These are phyloP conservation scores for Metellina segmentata DNA, from an alignment of 2,888 invertebrate genomes.

Conservation along the genomic window DNA sequence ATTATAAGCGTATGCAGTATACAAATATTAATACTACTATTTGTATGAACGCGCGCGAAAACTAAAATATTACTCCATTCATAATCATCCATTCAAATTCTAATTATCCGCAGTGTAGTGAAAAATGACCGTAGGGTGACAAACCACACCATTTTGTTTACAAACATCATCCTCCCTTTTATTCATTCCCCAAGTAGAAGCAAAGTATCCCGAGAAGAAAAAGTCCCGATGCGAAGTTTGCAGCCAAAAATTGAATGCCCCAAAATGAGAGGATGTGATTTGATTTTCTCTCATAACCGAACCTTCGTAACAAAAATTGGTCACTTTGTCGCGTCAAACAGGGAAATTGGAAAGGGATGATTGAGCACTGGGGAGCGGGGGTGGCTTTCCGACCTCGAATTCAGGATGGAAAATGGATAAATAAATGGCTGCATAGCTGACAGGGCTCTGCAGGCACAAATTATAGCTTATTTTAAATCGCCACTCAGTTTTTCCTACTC, in stretches of 20 bases:
- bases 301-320: not conserved
- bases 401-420: not conserved
- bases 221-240: not conserved
- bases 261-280: not conserved
- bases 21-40: no score
- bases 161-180: no score
- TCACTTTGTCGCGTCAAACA: constrained; percentile 1
- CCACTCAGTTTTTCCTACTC: not conserved
- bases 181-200: no score
- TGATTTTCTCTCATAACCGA: not conserved
- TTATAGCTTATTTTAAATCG: not conserved
- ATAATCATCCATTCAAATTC: no score
- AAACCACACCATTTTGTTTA: no score
- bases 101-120: no score
- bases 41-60: no score
- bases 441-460: not conserved
- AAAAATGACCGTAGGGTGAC: no score
- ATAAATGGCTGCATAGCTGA: not conserved
- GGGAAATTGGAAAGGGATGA: not conserved
- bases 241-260: not conserved
- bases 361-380: not conserved
- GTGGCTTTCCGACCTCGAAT: not conserved
- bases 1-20: no score
- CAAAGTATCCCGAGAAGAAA: not conserved
- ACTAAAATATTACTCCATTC: no score